Conservation (phyloP, 2,797 vertebrate genomes). For the Ctenosaura bakeri region DNA sequence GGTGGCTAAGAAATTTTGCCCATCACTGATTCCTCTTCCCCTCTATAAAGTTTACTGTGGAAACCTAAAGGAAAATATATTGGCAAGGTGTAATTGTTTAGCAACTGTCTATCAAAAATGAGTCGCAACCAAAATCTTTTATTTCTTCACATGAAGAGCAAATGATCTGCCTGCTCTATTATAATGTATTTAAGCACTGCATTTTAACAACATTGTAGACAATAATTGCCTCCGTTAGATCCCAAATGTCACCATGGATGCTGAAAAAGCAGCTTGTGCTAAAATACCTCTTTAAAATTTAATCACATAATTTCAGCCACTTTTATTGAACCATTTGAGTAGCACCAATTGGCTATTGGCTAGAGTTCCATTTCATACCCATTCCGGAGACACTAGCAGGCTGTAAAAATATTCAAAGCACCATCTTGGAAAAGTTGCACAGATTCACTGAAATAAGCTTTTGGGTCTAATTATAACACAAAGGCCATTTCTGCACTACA, state of each 20-base stretch:
- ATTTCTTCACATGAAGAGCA: constrained; percentile 8
- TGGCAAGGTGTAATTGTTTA: neutral
- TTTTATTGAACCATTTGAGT: constrained; percentile 9
- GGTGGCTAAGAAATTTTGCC: neutral
- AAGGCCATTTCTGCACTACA: neutral
- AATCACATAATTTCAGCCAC: constrained; percentile 47
- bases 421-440: neutral
- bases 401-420: neutral
- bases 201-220: constrained; percentile 40
- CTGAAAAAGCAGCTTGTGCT: constrained; percentile 50
- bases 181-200: constrained; percentile 45
- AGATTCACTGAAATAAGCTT: neutral
- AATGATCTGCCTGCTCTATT: constrained; percentile 32
- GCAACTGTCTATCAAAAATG: constrained; percentile 7
- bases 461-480: neutral
- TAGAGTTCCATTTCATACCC: constrained; percentile 2
- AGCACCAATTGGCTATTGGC: neutral
- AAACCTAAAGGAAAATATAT: neutral
- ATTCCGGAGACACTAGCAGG: neutral
- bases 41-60: neutral
- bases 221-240: constrained; percentile 66
- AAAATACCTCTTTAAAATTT: constrained; percentile 37
- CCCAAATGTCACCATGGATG: constrained; percentile 48
- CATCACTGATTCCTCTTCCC: neutral
- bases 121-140: neutral